Evolutionary conservation across 2,888 invertebrate species (phyloP).

Genomic region (Parnassius smintheus): DNA sequence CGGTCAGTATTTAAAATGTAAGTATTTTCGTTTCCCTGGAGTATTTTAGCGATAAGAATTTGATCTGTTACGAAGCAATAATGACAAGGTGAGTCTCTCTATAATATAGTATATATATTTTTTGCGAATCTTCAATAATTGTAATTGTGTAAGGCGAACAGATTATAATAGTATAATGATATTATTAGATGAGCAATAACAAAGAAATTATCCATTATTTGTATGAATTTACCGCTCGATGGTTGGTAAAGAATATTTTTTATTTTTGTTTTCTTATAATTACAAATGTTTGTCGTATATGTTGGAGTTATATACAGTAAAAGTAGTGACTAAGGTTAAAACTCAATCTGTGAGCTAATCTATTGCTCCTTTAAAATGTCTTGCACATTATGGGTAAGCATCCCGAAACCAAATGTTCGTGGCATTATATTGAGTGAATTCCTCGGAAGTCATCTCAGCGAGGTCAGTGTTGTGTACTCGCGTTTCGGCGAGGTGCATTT

Average conservation of each 20-base stretch:
- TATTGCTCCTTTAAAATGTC: slow-evolving; percentile 38
- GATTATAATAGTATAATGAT: slow-evolving; percentile 17
- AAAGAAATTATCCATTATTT: slow-evolving; percentile 10
- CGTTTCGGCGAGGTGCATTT: slow-evolving; percentile 66
- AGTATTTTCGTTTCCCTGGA: slow-evolving; percentile 68
- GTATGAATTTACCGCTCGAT: slow-evolving; percentile 6
- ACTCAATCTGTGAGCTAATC: slow-evolving; percentile 32
- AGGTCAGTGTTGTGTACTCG: slow-evolving; percentile 66
- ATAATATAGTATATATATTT: slow-evolving; percentile 22
- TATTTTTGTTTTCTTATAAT: slow-evolving; percentile 6
- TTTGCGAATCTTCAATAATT: slow-evolving; percentile 26
- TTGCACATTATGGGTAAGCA: slow-evolving; percentile 46
- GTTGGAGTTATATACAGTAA: slow-evolving; percentile 15
- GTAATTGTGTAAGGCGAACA: slow-evolving; percentile 19
- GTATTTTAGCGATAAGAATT: slow-evolving; percentile 60
- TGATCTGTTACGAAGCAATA: slow-evolving; percentile 62
- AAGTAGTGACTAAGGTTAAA: slow-evolving; percentile 21
- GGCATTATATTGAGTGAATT: slow-evolving; percentile 59
- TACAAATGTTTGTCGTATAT: slow-evolving; percentile 1
- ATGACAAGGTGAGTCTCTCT: slow-evolving; percentile 42
- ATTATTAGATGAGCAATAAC: slow-evolving; percentile 24
- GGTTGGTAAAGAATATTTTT: slow-evolving; percentile 11
- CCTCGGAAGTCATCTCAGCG: slow-evolving; percentile 50
- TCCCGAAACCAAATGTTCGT: slow-evolving; percentile 52
- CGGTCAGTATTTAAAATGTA: slow-evolving; percentile 80